Evolutionary conservation across 2,797 vertebrate genomes (phyloP).

Genomic region (Schizothorax lantsangensis): DNA sequence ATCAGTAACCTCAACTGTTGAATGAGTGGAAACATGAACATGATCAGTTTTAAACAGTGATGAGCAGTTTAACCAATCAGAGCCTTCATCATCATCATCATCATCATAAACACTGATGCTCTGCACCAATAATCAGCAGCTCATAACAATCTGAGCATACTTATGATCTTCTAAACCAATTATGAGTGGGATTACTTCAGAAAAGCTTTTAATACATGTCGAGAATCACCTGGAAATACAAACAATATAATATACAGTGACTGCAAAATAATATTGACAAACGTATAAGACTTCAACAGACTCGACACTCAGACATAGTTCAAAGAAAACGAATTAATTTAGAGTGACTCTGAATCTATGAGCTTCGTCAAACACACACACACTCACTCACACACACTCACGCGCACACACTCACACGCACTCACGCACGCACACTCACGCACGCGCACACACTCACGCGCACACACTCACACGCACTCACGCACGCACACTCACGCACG

Average conservation of each 20-base stretch:
- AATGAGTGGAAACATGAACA: too few species aligned
- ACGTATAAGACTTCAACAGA: not conserved
- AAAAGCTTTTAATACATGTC: not conserved
- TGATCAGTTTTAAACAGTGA: not conserved
- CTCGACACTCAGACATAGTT: not conserved
- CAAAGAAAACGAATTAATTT: not conserved
- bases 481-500: too few species aligned
- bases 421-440: too few species aligned
- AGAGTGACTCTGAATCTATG: not conserved
- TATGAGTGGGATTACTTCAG: not conserved
- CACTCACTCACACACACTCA: too few species aligned
- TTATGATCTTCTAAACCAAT: not conserved
- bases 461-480: too few species aligned
- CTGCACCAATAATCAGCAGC: not conserved
- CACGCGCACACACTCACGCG: too few species aligned
- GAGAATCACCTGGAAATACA: not conserved
- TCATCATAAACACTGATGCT: not conserved
- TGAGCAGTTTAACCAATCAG: conserved; percentile 1
- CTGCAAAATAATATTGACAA: not conserved
- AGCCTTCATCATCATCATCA: not conserved
- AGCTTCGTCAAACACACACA: not conserved
- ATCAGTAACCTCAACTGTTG: not conserved
- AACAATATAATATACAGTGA: not conserved
- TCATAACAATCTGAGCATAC: not conserved
- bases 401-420: too few species aligned